These are phyloP conservation scores for Chelon labrosus DNA, from an alignment of 2,797 vertebrate species.

Conservation along the genomic window DNA sequence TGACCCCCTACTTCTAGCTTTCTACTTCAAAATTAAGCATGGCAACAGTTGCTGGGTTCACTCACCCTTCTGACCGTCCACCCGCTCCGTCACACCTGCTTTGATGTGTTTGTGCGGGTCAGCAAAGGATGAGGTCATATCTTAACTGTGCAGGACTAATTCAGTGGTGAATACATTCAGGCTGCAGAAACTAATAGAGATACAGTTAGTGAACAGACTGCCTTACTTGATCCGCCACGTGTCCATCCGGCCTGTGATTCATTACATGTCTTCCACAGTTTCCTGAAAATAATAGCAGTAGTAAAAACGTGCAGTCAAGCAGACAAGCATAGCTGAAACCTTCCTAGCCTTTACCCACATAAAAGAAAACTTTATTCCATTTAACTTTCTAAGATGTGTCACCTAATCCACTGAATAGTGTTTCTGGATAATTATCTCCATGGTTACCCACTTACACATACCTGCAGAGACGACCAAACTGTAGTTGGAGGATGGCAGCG, in stretches of 20 bases:
- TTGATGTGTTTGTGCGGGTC: slow-evolving; percentile 31
- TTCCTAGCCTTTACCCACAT: not conserved
- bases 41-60: slow-evolving; percentile 32
- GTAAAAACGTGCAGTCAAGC: not conserved
- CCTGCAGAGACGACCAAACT: not conserved
- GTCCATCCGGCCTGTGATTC: not conserved
- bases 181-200: not conserved
- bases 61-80: slow-evolving; percentile 1
- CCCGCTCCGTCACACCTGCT: slow-evolving; percentile 38
- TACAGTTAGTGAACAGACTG: not conserved
- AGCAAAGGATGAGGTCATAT: not conserved
- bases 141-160: slow-evolving; percentile 34
- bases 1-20: slow-evolving; percentile 42
- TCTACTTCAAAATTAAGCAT: slow-evolving; percentile 32
- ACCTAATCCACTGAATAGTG: not conserved
- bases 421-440: no score
- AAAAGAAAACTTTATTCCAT: not conserved
- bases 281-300: not conserved
- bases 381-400: not conserved
- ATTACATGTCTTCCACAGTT: not conserved
- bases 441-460: not conserved
- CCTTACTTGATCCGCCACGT: not conserved
- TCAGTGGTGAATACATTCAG: slow-evolving; percentile 2
- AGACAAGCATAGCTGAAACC: not conserved
- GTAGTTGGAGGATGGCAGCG: not conserved